Base-by-base conservation (phyloP, 2,888 invertebrate species). In the Pegoplata infirma region DNA sequence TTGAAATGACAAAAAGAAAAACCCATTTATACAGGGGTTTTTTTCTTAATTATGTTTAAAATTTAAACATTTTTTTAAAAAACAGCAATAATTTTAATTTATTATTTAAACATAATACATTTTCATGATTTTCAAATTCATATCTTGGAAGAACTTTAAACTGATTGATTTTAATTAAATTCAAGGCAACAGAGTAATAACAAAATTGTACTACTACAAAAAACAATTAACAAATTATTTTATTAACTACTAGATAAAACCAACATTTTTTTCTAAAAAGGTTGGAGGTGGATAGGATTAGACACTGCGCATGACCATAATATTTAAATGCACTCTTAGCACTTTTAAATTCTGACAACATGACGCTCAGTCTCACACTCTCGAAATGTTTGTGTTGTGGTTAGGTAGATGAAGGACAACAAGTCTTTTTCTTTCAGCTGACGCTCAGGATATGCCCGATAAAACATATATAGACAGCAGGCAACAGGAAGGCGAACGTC, bases 131-230 rank as follows among this genome's bases (percentile, higher is more conserved):
- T 74, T 78, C 59, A 73, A 78, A 78, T 46, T 25, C 59, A 74
- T 66, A 72, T 63, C 51, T 71, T 75, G 79, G 79, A 79, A 79
- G 79, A 79, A 75, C 79, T 71, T 67, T 56, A 61, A 74, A 78
- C 66, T 51, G 17, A 36, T 19, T 55, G 25, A 55, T 46, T 69
- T 51, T 76, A 25, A 51, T 51, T 23, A 77, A 67, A 79, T 53
- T 67, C 71, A 75, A 79, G 79, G 79, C 79, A 79, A 72, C 75
- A 67, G 63, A 63, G 68, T 63, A 64, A 68, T 28, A 76, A 68
- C 63, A 76, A 76, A 75, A 76, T 76, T 76, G 21, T 68, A 63
- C 68, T 67, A 75, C 36, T 68, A 69, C 36, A 49, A 47, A 49
- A 56, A 55, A 51, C 44, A 53, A 17, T 64, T 63, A 79, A 79